Base-by-base conservation (phyloP, 2,888 invertebrate species). In the Meteorus colon region DNA sequence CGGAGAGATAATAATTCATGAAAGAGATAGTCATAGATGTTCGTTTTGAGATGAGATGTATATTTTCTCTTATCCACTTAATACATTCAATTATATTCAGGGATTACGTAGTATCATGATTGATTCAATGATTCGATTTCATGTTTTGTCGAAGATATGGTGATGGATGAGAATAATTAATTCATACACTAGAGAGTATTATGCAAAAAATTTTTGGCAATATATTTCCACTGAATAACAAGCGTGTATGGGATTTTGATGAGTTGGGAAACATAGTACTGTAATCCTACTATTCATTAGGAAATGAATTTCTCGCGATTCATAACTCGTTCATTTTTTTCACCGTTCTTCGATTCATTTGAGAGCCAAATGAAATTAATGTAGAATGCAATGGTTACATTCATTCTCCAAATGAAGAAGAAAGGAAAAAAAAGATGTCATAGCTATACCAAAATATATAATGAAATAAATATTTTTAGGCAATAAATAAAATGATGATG, bases 141-240 rank as follows among this genome's bases (percentile, higher is more conserved):
- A 10, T 29, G 12, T 6, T 60, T 24, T 27, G 10, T 12, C 16
- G 27, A 27, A 0, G 6, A n/a, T n/a, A 62, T 62, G 27, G 29
- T 62, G 31, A 60, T 63, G 48, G 27, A 62, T 29, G 19, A 51
- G 34, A 34, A 29, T 51, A 65, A 14, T 31, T 16, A 8, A 51
- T 65, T 51, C 14, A 27, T 19, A 41, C 34, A 24, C 24, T 31
- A 34, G n/a, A 48, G 16, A 65, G 29, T 66, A 48, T 73, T 73
- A 65, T 73, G 37, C 51, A 31, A 48, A 45, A 24, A 73, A 63
- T 73, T 65, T 73, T 73, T 65, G 73, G 65, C 37, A 1, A 55
- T 34, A 65, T 51, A 48, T 55, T 55, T 55, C 14, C 31, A 31
- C 1, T 16, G 31, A 62, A 14, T 29, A 60, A 31, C 27, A 31